These are phyloP conservation scores for Aleiodes alternator DNA, from an alignment of 2,888 invertebrate species.

Conservation along the genomic window DNA sequence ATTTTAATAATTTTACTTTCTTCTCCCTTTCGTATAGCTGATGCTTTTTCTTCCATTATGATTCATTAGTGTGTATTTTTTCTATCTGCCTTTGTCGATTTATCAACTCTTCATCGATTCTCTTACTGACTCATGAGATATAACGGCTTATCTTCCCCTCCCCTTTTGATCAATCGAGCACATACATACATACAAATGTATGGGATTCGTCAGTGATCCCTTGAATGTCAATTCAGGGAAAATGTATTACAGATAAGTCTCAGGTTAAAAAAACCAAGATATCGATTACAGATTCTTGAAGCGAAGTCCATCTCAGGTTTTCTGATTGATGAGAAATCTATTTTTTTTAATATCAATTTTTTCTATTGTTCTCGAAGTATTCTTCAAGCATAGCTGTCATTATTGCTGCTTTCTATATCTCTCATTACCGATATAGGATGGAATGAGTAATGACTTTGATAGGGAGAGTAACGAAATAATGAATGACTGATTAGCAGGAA, in stretches of 20 bases:
- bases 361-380: constrained; percentile 39
- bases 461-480: too few relatives aligned
- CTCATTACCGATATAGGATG: too few relatives aligned
- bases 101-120: constrained; percentile 39
- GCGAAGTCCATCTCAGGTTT: constrained; percentile 32
- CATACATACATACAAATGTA: constrained; percentile 15
- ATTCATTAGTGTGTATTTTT: too few relatives aligned
- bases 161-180: constrained; percentile 2
- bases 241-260: not conserved
- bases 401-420: too few relatives aligned
- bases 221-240: constrained; percentile 8
- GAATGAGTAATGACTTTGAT: too few relatives aligned
- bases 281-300: constrained; percentile 29
- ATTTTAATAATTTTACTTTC: too few relatives aligned
- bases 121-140: constrained; percentile 41
- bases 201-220: constrained; percentile 5
- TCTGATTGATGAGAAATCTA: constrained; percentile 38
- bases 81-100: constrained; percentile 18
- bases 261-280: not conserved
- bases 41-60: too few relatives aligned
- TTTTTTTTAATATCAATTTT: constrained; percentile 35
- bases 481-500: too few relatives aligned
- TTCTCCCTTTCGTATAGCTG: too few relatives aligned
- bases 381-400: not conserved
- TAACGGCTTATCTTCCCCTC: constrained; percentile 35